Percentiles rank a stretch among this genome's conserved stretches.
phyloP scores from a whole-genome alignment of 2,888 invertebrate genomes.

The Agrenia bidenticulata region DNA sequence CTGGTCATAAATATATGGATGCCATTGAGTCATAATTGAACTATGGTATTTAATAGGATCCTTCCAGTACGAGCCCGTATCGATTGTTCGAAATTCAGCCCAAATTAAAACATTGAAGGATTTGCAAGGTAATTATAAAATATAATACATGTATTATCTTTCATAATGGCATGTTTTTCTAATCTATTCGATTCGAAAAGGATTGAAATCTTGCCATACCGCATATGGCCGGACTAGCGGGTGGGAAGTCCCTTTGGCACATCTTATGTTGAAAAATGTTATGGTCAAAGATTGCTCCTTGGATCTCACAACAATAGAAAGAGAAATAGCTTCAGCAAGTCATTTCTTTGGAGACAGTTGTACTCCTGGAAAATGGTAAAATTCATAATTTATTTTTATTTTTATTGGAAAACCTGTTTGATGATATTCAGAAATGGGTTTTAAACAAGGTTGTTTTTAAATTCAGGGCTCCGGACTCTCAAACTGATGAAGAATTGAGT shows the following conservation, averaged over 20 bases:
- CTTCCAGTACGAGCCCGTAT: slow-evolving; percentile 78
- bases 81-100: slow-evolving; percentile 75
- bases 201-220: slow-evolving; percentile 83
- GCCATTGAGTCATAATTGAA: too few relatives aligned
- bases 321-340: slow-evolving; percentile 78
- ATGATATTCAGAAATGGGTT: neutral
- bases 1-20: too few relatives aligned
- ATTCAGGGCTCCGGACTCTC: slow-evolving; percentile 67
- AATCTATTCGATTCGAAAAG: too few relatives aligned
- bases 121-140: slow-evolving; percentile 71
- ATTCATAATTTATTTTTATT: neutral
- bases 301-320: slow-evolving; percentile 70
- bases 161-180: too few relatives aligned
- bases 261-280: slow-evolving; percentile 67
- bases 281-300: slow-evolving; percentile 70
- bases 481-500: slow-evolving; percentile 72
- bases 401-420: neutral
- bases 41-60: slow-evolving; percentile 65
- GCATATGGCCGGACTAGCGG: slow-evolving; percentile 85
- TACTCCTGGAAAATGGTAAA: slow-evolving; percentile 81
- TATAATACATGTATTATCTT: too few relatives aligned
- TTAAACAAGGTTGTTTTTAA: neutral
- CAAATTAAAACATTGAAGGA: slow-evolving; percentile 68
- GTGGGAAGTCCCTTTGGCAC: slow-evolving; percentile 66
- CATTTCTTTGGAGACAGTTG: slow-evolving; percentile 80